Conservation (phyloP, 1,140 invertebrate genomes). For the Drosophila asahinai region DNA sequence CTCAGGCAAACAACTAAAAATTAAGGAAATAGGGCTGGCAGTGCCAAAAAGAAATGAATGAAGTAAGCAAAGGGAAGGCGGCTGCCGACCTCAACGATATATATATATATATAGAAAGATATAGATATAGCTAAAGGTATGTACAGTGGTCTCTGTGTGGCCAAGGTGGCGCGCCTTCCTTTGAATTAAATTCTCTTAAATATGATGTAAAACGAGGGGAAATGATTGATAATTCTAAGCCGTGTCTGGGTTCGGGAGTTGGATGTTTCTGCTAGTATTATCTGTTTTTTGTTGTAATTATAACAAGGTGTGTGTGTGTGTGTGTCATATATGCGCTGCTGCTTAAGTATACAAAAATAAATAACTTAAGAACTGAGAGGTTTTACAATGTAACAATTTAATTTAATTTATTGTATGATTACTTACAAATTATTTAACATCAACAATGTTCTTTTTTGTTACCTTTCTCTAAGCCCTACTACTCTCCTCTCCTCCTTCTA, state of each 20-base stretch:
- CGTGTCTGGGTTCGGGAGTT: constrained; percentile 10
- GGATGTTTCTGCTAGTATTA: constrained; percentile 32
- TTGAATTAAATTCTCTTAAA: constrained; percentile 15
- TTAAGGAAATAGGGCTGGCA: constrained; percentile 19
- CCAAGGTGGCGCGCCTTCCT: constrained; percentile 13
- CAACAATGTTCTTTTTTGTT: constrained; percentile 72
- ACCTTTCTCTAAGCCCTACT: constrained; percentile 44
- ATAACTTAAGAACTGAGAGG: constrained; percentile 79
- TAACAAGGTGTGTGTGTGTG: constrained; percentile 64
- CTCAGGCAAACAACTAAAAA: constrained; percentile 29
- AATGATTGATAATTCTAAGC: constrained; percentile 19
- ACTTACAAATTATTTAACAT: constrained; percentile 81
- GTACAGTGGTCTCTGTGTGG: constrained; percentile 33
- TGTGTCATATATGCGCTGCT: constrained; percentile 63
- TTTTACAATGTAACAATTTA: constrained; percentile 82
- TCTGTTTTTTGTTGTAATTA: constrained; percentile 59
- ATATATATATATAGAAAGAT: constrained; percentile 8
- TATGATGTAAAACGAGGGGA: constrained; percentile 12
- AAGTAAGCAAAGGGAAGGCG: constrained; percentile 9
- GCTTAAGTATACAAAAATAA: constrained; percentile 80
- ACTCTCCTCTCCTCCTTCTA: constrained; percentile 9
- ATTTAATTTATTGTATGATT: constrained; percentile 66
- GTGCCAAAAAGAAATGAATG: constrained; percentile 36
- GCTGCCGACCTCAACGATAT: constrained; percentile 16
- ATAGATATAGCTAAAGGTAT: constrained; percentile 39